Evolutionary conservation across 2,888 invertebrate genomes (phyloP).

Genomic region (Mesochorus sp.): DNA sequence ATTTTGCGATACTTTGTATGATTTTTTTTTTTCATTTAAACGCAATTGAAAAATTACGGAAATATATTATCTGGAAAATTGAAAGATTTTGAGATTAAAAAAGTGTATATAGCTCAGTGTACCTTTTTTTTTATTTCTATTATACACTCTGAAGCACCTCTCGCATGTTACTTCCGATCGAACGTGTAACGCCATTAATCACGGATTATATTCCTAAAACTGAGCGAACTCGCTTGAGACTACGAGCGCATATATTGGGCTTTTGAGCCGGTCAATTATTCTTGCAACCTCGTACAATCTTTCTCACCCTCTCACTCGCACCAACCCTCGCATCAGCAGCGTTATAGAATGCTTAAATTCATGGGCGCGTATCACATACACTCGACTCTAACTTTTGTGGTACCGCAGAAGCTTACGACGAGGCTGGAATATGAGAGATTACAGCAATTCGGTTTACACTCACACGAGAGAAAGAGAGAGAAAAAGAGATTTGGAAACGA

Average conservation of each 20-base stretch:
- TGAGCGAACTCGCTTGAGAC: neutral
- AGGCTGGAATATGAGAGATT: constrained; percentile 1
- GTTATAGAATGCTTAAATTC: too few species aligned
- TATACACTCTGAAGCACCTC: too few species aligned
- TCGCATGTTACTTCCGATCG: neutral
- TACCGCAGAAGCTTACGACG: neutral
- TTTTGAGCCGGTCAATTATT: constrained; percentile 30
- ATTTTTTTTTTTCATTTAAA: too few species aligned
- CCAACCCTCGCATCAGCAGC: neutral
- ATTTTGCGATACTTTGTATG: neutral
- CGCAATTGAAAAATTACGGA: too few species aligned
- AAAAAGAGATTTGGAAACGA: neutral
- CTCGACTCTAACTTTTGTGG: neutral
- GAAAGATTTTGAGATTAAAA: too few species aligned
- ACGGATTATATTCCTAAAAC: constrained; percentile 21
- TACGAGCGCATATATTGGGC: neutral
- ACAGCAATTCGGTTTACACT: neutral
- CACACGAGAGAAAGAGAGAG: neutral
- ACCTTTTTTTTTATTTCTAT: too few species aligned
- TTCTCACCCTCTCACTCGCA: neutral
- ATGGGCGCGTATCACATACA: neutral
- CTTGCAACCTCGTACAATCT: too few species aligned
- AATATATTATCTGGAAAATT: too few species aligned
- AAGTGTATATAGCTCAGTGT: too few species aligned
- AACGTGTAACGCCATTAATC: constrained; percentile 3